These are phyloP conservation scores for Siderastrea radians DNA, from an alignment of 92 coral and sea anemone species.

Conservation along the genomic window DNA sequence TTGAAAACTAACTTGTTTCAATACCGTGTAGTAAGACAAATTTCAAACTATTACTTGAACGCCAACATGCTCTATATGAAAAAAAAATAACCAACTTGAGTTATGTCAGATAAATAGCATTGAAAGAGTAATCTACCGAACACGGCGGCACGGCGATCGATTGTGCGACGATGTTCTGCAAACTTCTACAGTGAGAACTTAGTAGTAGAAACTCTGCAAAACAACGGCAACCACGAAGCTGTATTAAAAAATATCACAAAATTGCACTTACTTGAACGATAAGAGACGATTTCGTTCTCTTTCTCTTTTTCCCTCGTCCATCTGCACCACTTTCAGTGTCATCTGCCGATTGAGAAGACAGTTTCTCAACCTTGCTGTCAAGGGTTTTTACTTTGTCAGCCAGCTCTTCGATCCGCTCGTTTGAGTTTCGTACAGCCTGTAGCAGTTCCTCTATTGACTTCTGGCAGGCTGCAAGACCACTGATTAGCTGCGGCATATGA, in stretches of 20 bases:
- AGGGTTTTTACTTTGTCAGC: slow-evolving; percentile 3
- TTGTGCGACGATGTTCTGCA: no score
- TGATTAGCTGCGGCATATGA: background rate
- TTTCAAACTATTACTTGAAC: no score
- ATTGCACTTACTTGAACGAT: background rate
- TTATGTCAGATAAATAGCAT: no score
- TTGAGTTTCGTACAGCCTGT: background rate
- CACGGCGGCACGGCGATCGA: no score
- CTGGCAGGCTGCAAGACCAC: slow-evolving; percentile 29
- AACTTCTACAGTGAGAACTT: no score
- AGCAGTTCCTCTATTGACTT: background rate
- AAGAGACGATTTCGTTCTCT: background rate
- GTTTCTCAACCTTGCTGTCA: background rate
- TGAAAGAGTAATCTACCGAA: no score
- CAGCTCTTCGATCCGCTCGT: slow-evolving; percentile 3
- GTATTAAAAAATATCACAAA: background rate
- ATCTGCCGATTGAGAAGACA: background rate
- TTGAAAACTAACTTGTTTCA: no score
- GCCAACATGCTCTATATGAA: no score
- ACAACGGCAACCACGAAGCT: background rate
- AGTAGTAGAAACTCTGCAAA: background rate
- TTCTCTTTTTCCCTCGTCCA: slow-evolving; percentile 1
- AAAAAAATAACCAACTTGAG: no score
- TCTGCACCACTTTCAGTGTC: background rate
- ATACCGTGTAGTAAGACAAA: no score